Base-by-base conservation (phyloP, 2,113 vertebrate genomes). In the Sebastes fasciatus region DNA sequence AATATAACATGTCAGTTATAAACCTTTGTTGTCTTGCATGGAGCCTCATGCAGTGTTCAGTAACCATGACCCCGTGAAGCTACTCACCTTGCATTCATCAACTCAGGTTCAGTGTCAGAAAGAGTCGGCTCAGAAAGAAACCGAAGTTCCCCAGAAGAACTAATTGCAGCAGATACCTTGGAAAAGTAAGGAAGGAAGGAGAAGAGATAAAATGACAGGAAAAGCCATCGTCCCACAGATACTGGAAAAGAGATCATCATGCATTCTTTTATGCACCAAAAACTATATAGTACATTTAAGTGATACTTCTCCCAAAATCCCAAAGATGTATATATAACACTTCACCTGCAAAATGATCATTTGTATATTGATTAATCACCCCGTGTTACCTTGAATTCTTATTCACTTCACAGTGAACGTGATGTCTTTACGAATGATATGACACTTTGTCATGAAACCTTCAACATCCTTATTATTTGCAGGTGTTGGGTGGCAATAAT, bases 121-220 rank as follows among this genome's bases (percentile, higher is more conserved):
- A 92, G 83, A 1, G 79, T 81, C 61, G 57, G 86, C 82, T 96
- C 95, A 0, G 94, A 96, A 76, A 95, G 89, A 83, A 94, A 94
- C 89, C 85, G 93, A 74, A 96, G 94, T 55, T 97, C 95, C 78
- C 94, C 95, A 61, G 96, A 94, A 80, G 94, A 95, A 92, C 89
- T 95, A 74, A 95, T 93, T 42, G 84, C 92, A 93, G 95, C 94
- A 74, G 95, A 95, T 14, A 96, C 93, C 96, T 99, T 95, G 46
- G 90, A 94, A 91, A 91, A 8, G 83, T 23, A 6, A 91, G 88
- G 77, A 6, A 91, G 88, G 77, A 69, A 77, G 16, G 42, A 74
- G 11, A 55, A 42, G 1, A 21, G 55, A 40, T n/a, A 60, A 51
- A 52, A 57, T 16, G 51, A 88, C 7, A 61, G 42, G 45, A 43